Percentiles rank a stretch among this genome's conserved stretches.
Conservation (phyloP, 2,888 invertebrate species). For the Torymus texanus region DNA sequence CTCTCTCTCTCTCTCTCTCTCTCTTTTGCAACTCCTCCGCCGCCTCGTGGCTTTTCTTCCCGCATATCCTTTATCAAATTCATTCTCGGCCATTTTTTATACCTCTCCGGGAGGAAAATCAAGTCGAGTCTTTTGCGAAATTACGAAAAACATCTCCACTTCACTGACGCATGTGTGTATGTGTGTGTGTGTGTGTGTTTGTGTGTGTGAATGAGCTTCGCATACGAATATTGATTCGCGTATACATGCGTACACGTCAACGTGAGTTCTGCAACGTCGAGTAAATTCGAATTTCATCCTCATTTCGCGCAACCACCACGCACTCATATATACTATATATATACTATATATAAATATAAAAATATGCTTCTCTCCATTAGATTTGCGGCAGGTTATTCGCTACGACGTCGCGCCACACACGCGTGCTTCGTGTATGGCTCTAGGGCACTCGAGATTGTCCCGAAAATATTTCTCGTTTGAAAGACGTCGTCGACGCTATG, state of each 20-base stretch:
- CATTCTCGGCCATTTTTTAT: neutral
- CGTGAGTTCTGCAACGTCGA: no score
- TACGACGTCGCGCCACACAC: no score
- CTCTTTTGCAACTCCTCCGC: neutral
- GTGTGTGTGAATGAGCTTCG: no score
- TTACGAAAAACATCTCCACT: no score
- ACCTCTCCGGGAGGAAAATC: no score
- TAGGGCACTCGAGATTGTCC: slow-evolving; percentile 29
- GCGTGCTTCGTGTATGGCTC: slow-evolving; percentile 11
- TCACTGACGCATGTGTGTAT: no score
- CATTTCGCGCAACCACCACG: neutral
- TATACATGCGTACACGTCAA: no score
- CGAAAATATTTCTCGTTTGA: slow-evolving; percentile 38
- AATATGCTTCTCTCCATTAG: slow-evolving; percentile 22
- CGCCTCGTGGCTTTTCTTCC: neutral
- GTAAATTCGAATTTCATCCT: slow-evolving; percentile 27
- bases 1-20: neutral
- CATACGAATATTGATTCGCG: no score
- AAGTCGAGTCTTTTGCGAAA: no score
- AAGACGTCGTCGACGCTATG: neutral
- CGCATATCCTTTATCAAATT: neutral
- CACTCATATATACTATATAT: neutral
- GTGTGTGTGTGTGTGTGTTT: no score
- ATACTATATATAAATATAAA: neutral
- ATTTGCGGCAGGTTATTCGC: slow-evolving; percentile 9